Evolutionary conservation across 2,797 vertebrate species (phyloP), one percentile per base, ranked within the genome.

Genomic region (Rhyacichthys aspro): DNA sequence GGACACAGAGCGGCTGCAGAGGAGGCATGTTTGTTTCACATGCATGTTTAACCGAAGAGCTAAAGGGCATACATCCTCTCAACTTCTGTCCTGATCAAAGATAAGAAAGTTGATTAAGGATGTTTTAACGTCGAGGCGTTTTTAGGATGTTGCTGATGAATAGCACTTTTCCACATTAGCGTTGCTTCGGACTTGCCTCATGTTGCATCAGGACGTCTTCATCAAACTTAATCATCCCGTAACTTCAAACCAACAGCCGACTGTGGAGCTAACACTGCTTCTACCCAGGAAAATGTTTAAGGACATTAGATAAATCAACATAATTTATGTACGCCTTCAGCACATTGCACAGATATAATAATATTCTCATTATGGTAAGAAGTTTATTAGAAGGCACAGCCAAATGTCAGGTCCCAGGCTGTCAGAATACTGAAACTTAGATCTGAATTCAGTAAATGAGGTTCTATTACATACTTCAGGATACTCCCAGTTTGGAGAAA

Each of bases 121-220:
- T 44, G 36, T 59, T 50, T 60, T 64, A 53, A 79, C 67, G 49
- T 53, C 41, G 52, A 60, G 57, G 34, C n/a, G 2, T 63, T 63
- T 66, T 49, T 15, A 61, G 34, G 53, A 53, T 59, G 49, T 55
- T 70, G 55, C 48, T 43, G 34, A 39, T 64, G 44, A 44, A 76
- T 44, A 63, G 33, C 9, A 48, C 55, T 66, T 55, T 61, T 57
- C 14, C 57, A 61, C 52, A 47, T 54, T 38, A 54, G 23, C 5
- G 7, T 15, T 65, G 54, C 49, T 57, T 38, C 15, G 18, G 59
- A 46, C 33, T 81, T 76, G 46, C 69, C 44, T 43, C 38, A 43
- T 55, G 54, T 82, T 76, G 66, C 79, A 56, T 81, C 72, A 72
- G 46, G 18, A 41, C 47, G 8, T 62, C 49, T 38, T 43, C 14